phyloP scores from a whole-genome alignment of 2,888 invertebrate species.

The Drosophila birchii region DNA sequence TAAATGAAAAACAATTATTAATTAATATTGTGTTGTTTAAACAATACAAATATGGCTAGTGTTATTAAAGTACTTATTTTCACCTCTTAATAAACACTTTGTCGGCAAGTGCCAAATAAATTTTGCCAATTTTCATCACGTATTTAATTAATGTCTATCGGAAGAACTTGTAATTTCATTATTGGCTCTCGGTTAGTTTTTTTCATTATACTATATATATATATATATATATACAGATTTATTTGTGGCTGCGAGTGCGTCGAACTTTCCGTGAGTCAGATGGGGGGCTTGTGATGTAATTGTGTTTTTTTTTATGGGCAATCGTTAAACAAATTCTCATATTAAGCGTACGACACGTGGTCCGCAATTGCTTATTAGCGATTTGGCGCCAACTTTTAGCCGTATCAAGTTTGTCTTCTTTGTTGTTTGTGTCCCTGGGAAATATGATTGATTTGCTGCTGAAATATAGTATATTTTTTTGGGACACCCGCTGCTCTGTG shows the following conservation, averaged over 20 bases:
- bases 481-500: background rate
- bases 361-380: constrained; percentile 28
- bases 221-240: background rate
- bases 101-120: constrained; percentile 30
- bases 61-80: background rate
- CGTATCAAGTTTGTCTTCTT: constrained; percentile 25
- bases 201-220: background rate
- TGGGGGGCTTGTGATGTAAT: constrained; percentile 35
- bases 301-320: constrained; percentile 55
- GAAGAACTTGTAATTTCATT: constrained; percentile 18
- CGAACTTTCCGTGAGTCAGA: constrained; percentile 62
- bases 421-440: constrained; percentile 12
- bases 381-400: constrained; percentile 30
- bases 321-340: constrained; percentile 33
- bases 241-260: constrained; percentile 36
- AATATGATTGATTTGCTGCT: constrained; percentile 69
- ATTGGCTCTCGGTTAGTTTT: constrained; percentile 2
- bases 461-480: constrained; percentile 26
- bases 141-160: constrained; percentile 21
- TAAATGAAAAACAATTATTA: background rate
- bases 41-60: background rate
- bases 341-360: constrained; percentile 57
- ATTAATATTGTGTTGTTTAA: background rate
- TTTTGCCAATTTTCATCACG: constrained; percentile 49
- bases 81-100: constrained; percentile 32